Base-by-base conservation (phyloP, 2,113 vertebrate species). In the Triplophysa rosa region DNA sequence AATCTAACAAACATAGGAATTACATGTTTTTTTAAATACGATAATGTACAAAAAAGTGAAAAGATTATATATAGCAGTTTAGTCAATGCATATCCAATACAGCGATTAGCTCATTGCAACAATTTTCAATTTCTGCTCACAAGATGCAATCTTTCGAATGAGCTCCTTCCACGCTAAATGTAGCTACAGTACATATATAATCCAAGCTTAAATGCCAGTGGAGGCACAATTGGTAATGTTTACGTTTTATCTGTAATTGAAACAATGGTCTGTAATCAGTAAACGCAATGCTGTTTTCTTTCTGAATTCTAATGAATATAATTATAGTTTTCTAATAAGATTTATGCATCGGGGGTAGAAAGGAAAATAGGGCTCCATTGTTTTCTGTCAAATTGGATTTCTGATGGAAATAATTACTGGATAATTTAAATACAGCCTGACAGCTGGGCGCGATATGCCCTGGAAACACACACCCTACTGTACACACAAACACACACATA, bases 241-340 rank as follows among this genome's bases (percentile, higher is more conserved):
- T 88, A 89, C 42, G 78, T 61, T 74, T 75, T 65, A 86, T 89
- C 86, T 84, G 80, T 79, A 70, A 86, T 58, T 83, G 85, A 89
- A 88, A 90, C 88, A 89, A 88, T 87, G 88, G 87, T 80, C 80
- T 74, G 70, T 83, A 90, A 89, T 84, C 56, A 79, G 71, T 67
- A 81, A 81, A 80, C 80, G 86, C 78, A 82, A 37, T 37, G 61
- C 14, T 58, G 21, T 85, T 71, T 90, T 84, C 85, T 85, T 85
- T 86, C 82, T 74, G 86, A 87, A 83, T 90, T 90, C 67, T 87
- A 90, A 91, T 91, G 87, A 91, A 91, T 88, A 90, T 89, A 88
- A 89, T 90, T 87, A 90, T 85, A 86, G 78, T 86, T 86, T 87
- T 82, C 70, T 89, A 89, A 90, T 90, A 64, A 80, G 76, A 70